Evolutionary conservation across 2,797 vertebrate species (phyloP).

Genomic region (Sebastes itinus): DNA sequence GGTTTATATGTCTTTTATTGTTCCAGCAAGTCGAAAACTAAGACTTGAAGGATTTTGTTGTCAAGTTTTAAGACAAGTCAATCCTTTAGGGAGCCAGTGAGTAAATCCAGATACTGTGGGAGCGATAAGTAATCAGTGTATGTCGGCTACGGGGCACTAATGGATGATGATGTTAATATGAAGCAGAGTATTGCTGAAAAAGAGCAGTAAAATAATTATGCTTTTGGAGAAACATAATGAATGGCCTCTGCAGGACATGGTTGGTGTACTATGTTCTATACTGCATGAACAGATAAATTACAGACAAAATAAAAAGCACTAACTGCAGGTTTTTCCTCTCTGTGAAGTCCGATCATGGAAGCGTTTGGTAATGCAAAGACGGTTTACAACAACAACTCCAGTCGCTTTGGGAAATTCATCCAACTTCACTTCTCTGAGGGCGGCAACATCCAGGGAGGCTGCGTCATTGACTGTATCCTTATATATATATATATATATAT

Average conservation of each 20-base stretch:
- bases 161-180: not conserved
- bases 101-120: not conserved
- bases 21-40: not conserved
- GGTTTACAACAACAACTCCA: conserved; percentile 97
- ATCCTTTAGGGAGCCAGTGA: not conserved
- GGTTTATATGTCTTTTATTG: not conserved
- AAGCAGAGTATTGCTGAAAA: not conserved
- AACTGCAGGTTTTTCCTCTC: not conserved
- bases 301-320: not conserved
- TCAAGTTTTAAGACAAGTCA: not conserved
- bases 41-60: not conserved
- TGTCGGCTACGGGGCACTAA: not conserved
- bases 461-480: conserved; percentile 95
- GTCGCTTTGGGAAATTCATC: conserved; percentile 95
- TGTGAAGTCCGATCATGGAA: conserved; percentile 91
- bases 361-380: conserved; percentile 96
- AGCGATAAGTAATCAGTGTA: not conserved
- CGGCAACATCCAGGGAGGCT: conserved; percentile 93
- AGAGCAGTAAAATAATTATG: not conserved
- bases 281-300: not conserved
- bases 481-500: not conserved
- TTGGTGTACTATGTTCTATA: not conserved
- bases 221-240: not conserved
- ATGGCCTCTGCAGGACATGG: not conserved
- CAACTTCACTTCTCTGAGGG: conserved; percentile 93